These are phyloP conservation scores for Pongo abelii DNA, from an alignment of 2,113 vertebrate species.

Conservation along the genomic window DNA sequence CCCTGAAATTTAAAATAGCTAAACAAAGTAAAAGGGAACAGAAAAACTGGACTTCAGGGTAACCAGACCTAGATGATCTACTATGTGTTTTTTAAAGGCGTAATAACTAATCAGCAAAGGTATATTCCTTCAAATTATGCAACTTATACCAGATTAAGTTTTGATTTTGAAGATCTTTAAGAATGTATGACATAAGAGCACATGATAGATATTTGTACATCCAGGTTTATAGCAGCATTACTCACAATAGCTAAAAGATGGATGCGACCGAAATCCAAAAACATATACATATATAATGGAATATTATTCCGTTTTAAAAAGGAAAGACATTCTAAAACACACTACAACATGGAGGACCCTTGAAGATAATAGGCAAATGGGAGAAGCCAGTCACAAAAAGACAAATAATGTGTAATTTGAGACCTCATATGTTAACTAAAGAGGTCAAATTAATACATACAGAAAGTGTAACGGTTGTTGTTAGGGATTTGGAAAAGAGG, in stretches of 20 bases:
- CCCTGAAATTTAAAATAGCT: background rate
- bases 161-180: background rate
- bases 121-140: background rate
- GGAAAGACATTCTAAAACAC: background rate
- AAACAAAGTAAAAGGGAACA: background rate
- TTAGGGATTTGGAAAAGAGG: background rate
- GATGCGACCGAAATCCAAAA: background rate
- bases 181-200: background rate
- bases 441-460: background rate
- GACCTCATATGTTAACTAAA: no score
- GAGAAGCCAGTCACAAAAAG: background rate
- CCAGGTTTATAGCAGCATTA: background rate
- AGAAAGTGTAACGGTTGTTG: background rate
- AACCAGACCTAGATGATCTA: background rate
- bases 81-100: background rate
- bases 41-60: background rate
- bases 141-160: background rate
- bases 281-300: background rate
- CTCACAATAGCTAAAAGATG: background rate
- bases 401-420: background rate
- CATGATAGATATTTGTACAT: background rate
- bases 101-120: background rate
- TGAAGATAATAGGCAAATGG: background rate
- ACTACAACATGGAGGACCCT: background rate
- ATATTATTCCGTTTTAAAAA: background rate